phyloP scores from a whole-genome alignment of 2,797 vertebrate genomes.

The Sebastolobus alascanus region DNA sequence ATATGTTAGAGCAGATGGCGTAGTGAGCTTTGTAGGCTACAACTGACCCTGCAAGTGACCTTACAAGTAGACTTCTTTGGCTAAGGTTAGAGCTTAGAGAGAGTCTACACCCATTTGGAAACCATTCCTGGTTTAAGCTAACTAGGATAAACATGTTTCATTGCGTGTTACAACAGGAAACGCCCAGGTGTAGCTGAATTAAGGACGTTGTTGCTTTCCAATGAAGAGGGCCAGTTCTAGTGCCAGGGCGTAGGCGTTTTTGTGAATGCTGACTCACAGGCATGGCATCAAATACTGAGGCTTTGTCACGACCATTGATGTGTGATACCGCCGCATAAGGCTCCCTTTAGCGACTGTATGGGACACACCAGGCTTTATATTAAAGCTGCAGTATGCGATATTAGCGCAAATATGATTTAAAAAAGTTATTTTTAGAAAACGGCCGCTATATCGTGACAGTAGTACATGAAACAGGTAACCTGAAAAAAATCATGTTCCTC shows the following conservation, averaged over 20 bases:
- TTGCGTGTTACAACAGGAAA: background rate
- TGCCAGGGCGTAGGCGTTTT: background rate
- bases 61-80: background rate
- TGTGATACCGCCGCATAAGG: fast-evolving
- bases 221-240: too few relatives aligned
- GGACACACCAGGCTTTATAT: fast-evolving
- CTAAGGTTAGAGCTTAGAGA: background rate
- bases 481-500: too few relatives aligned
- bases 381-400: too few relatives aligned
- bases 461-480: too few relatives aligned
- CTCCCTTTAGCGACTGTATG: too few relatives aligned
- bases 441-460: too few relatives aligned
- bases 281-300: too few relatives aligned
- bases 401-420: too few relatives aligned
- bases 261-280: background rate
- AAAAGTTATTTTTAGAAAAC: too few relatives aligned
- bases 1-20: background rate
- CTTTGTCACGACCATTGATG: too few relatives aligned
- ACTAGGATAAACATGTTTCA: background rate
- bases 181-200: too few relatives aligned
- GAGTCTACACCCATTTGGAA: background rate
- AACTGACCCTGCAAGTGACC: background rate
- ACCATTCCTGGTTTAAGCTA: background rate
- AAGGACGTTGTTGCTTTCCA: background rate
- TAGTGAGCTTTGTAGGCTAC: background rate